Evolutionary conservation across 2,113 vertebrate species (phyloP).

Genomic region (Caracal caracal): DNA sequence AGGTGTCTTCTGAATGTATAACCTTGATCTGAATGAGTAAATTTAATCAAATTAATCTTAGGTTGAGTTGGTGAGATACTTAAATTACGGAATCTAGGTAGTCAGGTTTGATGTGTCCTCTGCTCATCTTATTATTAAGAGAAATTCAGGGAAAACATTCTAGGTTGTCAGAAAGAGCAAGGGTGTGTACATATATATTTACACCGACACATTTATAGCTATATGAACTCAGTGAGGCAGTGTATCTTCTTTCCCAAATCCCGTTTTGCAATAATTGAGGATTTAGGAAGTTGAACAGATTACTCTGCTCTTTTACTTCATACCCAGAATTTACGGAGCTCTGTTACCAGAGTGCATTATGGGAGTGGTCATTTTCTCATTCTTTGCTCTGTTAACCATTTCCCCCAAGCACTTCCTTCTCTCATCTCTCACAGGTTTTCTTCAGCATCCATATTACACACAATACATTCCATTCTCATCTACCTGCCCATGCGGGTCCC

Average conservation of each 20-base stretch:
- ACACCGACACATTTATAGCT: neutral
- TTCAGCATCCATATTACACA: neutral
- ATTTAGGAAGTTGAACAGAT: neutral
- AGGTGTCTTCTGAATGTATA: slow-evolving; percentile 26
- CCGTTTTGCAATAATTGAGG: neutral
- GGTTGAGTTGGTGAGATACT: neutral
- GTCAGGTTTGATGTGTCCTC: neutral
- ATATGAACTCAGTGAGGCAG: neutral
- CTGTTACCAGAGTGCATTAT: fast-evolving
- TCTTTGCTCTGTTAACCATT: neutral
- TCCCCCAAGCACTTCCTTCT: neutral
- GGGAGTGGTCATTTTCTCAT: neutral
- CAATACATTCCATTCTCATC: neutral
- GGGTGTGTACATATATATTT: neutral
- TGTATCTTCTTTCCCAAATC: neutral
- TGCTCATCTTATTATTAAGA: neutral
- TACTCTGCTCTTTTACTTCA: neutral
- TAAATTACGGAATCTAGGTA: neutral
- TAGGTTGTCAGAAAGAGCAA: neutral
- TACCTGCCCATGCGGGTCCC: neutral
- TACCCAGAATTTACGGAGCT: neutral
- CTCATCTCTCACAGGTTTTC: neutral
- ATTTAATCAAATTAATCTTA: slow-evolving; percentile 18
- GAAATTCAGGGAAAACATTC: neutral
- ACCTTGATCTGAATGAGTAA: slow-evolving; percentile 15